Evolutionary conservation across 2,797 vertebrate species (phyloP).

Genomic region (Lophius americanus): DNA sequence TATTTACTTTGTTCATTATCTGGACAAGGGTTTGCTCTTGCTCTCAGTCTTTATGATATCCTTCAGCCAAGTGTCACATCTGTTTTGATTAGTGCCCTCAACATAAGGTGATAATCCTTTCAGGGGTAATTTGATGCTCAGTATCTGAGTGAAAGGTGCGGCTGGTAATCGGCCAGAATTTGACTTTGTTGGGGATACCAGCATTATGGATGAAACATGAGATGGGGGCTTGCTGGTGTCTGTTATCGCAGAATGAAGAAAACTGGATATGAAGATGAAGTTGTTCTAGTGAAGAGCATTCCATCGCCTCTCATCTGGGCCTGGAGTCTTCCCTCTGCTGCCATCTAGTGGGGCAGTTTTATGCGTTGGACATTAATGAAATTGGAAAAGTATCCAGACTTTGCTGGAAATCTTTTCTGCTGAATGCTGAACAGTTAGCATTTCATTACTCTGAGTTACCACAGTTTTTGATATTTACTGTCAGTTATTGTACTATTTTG

Average conservation of each 20-base stretch:
- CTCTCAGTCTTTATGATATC: conserved; percentile 1
- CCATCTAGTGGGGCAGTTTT: conserved; percentile 40
- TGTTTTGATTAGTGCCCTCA: conserved; percentile 42
- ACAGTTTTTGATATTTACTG: neutral
- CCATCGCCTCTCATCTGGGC: neutral
- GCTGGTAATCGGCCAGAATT: conserved; percentile 7
- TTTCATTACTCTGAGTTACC: neutral
- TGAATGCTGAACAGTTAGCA: too few relatives aligned
- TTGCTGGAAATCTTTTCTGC: neutral
- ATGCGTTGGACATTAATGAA: neutral
- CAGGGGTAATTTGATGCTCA: conserved; percentile 25
- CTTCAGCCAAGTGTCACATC: conserved; percentile 38
- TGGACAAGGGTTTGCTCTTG: conserved; percentile 1
- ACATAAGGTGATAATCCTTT: conserved; percentile 31
- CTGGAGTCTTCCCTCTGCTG: conserved; percentile 26
- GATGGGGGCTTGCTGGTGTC: conserved; percentile 15
- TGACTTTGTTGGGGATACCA: conserved; percentile 21
- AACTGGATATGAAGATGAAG: conserved; percentile 15
- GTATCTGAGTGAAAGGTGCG: conserved; percentile 25
- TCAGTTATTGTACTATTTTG: neutral
- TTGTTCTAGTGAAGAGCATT: conserved; percentile 21
- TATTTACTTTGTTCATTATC: neutral
- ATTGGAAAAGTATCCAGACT: neutral
- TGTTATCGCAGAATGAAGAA: neutral
- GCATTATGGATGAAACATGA: conserved; percentile 18